Evolutionary conservation across 2,797 vertebrate genomes (phyloP).

Genomic region (Hylomyscus alleni): DNA sequence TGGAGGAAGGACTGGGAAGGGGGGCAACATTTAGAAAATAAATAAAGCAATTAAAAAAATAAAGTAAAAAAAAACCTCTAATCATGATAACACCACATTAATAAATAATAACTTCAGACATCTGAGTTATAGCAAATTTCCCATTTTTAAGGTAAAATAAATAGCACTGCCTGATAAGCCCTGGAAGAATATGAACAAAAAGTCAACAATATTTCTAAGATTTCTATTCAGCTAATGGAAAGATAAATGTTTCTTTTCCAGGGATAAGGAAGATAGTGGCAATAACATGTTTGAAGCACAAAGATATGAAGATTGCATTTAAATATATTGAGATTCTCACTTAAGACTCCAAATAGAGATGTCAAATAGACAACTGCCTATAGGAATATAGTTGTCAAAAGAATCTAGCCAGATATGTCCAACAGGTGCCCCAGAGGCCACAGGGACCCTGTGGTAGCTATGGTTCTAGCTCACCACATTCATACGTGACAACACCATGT

Average conservation of each 20-base stretch:
- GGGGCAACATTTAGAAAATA: background rate
- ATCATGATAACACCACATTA: slow-evolving; percentile 10
- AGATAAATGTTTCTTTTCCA: background rate
- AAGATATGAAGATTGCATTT: slow-evolving; percentile 20
- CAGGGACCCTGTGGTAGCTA: background rate
- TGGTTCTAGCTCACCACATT: background rate
- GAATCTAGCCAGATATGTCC: background rate
- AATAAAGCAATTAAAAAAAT: background rate
- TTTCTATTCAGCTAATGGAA: background rate
- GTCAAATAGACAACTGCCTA: background rate
- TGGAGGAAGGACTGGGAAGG: background rate
- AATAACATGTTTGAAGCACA: background rate
- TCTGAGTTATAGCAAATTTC: slow-evolving; percentile 13
- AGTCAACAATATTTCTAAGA: background rate
- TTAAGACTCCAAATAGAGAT: slow-evolving; percentile 13
- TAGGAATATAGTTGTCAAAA: background rate
- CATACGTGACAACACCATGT: background rate
- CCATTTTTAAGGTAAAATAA: slow-evolving; percentile 52
- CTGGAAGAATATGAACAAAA: slow-evolving; percentile 4
- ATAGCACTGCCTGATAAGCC: slow-evolving; percentile 18
- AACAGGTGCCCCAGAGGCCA: background rate
- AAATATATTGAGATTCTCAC: slow-evolving; percentile 36
- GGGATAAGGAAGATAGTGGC: background rate
- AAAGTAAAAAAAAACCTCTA: background rate
- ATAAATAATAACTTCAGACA: slow-evolving; percentile 37